A percentile compares a stretch with the other conserved stretches of the same genome.
phyloP scores from a whole-genome alignment of 64 coral and sea anemone species.

The Actinia equina region DNA sequence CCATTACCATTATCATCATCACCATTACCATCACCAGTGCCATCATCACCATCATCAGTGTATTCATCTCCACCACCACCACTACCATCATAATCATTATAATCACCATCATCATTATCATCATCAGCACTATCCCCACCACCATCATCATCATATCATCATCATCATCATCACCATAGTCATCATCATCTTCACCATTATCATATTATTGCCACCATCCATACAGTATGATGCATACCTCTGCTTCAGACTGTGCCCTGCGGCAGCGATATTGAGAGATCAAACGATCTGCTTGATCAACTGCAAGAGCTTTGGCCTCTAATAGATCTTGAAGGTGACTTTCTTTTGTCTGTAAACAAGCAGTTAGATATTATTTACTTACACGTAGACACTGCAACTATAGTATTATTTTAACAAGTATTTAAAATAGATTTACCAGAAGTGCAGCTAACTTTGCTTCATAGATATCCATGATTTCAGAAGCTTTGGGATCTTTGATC shows the following conservation, averaged over 20 bases:
- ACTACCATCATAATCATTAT: not conserved
- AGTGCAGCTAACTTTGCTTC: conserved; percentile 86
- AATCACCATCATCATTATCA: not conserved
- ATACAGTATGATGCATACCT: conserved; percentile 27
- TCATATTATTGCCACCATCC: not conserved
- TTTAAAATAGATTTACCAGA: conserved; percentile 32
- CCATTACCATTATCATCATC: not conserved
- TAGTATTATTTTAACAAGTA: not conserved
- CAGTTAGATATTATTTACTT: not conserved
- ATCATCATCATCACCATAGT: not conserved
- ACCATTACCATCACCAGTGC: too few relatives aligned
- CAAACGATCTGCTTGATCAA: conserved; percentile 85
- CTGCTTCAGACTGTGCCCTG: conserved; percentile 87
- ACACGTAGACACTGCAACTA: not conserved
- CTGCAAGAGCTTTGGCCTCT: conserved; percentile 84
- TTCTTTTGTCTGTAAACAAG: conserved; percentile 78
- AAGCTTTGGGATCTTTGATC: conserved; percentile 97
- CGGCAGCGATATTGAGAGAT: conserved; percentile 96
- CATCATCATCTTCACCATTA: not conserved
- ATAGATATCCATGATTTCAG: conserved; percentile 98
- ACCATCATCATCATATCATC: not conserved
- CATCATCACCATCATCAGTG: not conserved
- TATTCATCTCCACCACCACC: not conserved
- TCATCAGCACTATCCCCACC: not conserved
- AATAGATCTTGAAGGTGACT: conserved; percentile 94